phyloP scores from a whole-genome alignment of 2,113 vertebrate species.

The Perccottus glenii region DNA sequence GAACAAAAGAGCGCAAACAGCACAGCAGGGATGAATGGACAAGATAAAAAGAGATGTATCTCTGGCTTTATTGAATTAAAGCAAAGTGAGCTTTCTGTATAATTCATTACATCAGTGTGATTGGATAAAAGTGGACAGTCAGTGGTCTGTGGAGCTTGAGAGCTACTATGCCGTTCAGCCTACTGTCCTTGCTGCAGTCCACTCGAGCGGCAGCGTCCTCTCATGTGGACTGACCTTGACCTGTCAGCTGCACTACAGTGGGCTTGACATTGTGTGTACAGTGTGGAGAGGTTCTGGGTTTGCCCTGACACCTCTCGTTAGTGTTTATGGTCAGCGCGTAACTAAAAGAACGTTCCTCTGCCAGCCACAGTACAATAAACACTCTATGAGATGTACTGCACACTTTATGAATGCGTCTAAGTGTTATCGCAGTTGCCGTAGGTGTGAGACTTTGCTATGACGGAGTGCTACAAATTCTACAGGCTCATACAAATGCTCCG shows the following conservation, averaged over 20 bases:
- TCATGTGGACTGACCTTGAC: conserved; percentile 5
- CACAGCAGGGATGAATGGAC: background rate
- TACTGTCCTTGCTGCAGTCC: conserved; percentile 21
- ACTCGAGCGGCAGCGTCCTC: background rate
- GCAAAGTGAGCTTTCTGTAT: background rate
- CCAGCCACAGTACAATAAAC: conserved; percentile 19
- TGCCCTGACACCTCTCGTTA: too few relatives aligned
- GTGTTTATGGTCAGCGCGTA: too few relatives aligned
- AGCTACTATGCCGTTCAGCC: conserved; percentile 12
- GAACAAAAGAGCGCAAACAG: background rate
- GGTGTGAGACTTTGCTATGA: conserved; percentile 65
- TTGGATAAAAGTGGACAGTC: conserved; percentile 6
- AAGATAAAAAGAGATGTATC: background rate
- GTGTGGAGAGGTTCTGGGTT: background rate
- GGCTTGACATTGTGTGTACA: conserved; percentile 23
- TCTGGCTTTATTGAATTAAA: conserved; percentile 8
- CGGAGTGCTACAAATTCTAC: conserved; percentile 36
- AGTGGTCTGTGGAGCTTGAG: background rate
- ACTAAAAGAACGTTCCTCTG: background rate
- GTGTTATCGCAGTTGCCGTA: conserved; percentile 60
- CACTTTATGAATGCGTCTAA: conserved; percentile 36
- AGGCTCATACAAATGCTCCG: conserved; percentile 27
- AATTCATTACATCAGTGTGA: conserved; percentile 13
- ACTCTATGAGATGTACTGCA: conserved; percentile 11
- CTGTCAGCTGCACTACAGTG: conserved; percentile 49